A percentile compares a stretch with the other conserved stretches of the same genome.
phyloP scores from a whole-genome alignment of 2,113 vertebrate genomes.

The Rissa tridactyla region DNA sequence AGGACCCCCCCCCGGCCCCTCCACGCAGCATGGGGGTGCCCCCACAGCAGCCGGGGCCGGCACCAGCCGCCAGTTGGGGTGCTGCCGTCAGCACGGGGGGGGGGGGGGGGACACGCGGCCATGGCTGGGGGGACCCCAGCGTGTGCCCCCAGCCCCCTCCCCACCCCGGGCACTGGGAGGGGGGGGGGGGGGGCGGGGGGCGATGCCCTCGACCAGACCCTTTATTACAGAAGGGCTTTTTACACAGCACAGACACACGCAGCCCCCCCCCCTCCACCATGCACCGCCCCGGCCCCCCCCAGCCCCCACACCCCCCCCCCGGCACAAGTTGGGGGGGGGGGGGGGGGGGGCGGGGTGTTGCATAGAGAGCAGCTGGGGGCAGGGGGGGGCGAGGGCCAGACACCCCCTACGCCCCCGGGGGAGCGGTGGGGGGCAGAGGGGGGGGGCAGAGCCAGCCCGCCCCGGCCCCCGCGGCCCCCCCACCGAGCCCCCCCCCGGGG shows the following conservation, averaged over 20 bases:
- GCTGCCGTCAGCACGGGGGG: no score
- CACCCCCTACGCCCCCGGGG: no score
- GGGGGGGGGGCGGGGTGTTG: no score
- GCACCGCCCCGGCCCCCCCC: not conserved
- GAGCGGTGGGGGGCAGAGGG: not conserved
- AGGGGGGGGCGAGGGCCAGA: not conserved
- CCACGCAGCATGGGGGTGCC: no score
- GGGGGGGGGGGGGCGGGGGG: rapidly evolving
- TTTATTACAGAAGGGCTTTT: conserved; percentile 6
- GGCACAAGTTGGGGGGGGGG: no score
- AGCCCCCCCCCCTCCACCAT: not conserved
- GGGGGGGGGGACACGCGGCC: no score
- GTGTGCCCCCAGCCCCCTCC: no score
- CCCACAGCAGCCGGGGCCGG: no score
- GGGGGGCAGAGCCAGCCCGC: conserved; percentile 47
- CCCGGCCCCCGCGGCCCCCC: not conserved
- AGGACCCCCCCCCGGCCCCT: no score
- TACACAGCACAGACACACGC: conserved; percentile 31
- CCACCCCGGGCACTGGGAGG: rapidly evolving
- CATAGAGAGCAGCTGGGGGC: no score
- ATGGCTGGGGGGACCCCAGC: rapidly evolving
- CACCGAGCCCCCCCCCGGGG: not conserved
- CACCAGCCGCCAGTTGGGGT: no score
- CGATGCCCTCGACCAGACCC: not conserved
- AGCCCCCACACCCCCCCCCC: no score